Conservation (phyloP, 2,113 vertebrate genomes). For the human region GRCh38 chr1:96290501-96291000, state of each 20-base stretch:
- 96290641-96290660: not conserved
- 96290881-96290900: not conserved
- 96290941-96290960: not conserved
- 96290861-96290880: not conserved
- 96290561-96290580: not conserved
- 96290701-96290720: not conserved
- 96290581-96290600: not conserved
- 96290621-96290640: not conserved
- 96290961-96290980: not conserved
- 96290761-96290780: not conserved
- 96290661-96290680: not conserved
- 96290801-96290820: not conserved
- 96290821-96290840: not conserved
- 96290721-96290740: not conserved
- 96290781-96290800: not conserved
- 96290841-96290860: not conserved
- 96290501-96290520: not conserved
- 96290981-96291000: not conserved
- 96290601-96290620: not conserved
- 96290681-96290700: not conserved
- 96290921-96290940: not conserved
- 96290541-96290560: not conserved
- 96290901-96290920: not conserved
- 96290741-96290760: not conserved
- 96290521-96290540: not conserved